Evolutionary conservation across 2,888 invertebrate genomes (phyloP), one percentile per base, ranked within the genome.

Genomic region (Trypoxylon attenuatum): DNA sequence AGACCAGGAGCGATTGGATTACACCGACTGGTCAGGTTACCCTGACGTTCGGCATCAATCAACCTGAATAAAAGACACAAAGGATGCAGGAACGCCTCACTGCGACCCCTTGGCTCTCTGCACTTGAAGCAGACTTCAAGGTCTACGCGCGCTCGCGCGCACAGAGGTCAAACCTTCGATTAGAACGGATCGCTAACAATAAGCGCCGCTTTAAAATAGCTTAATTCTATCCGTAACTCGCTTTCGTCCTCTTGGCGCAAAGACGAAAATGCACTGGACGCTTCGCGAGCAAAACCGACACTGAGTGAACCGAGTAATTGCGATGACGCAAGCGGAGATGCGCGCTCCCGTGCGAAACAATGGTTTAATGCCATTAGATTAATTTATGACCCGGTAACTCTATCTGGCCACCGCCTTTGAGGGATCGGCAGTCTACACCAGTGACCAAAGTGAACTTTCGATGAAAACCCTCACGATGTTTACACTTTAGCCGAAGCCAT

Each of bases 1-100:
- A 70, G 42, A 64, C 56, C 57, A 67, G 59, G 63, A 62, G 60
- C 39, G 71, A 77, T 78, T 58, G 55, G 71, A 79, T 80, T 74
- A 77, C 42, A 22, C 38, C 53, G n/a, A 53, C 64, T 8, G 70
- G 57, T 53, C 55, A 61, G 43, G 42, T 43, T 46, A 27, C 19
- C 39, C 49, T 50, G 45, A 55, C 38, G 46, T 45, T 58, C 22
- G 49, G 47, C 54, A 58, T 60, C 73, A 62, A 76, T 79, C 77
- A 53, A 47, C 49, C 54, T 71, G 67, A 71, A 78, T 75, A 71
- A 77, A 57, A 41, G 61, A 39, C 57, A n/a, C n/a, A 61, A 61
- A 59, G 69, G 50, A 73, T 23, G 46, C 50, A 61, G 52, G 67
- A 54, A 60, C 52, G 55, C n/a, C n/a, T n/a, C n/a, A n/a, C n/a